These are phyloP conservation scores for Rugalucina vietnamica DNA, from an alignment of 2,888 invertebrate genomes.

Conservation along the genomic window DNA sequence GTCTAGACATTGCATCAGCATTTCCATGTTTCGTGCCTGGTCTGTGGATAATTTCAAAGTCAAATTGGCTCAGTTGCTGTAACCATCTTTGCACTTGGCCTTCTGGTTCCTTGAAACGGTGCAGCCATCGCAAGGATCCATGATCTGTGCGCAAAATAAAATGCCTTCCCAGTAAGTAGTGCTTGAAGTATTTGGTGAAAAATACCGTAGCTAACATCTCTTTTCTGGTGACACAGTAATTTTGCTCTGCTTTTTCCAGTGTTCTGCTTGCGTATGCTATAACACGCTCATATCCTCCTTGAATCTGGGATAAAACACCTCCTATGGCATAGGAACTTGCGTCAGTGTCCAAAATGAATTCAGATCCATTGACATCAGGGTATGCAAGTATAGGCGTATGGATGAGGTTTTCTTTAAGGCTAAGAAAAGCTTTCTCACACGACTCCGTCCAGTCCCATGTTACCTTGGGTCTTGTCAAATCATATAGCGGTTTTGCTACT, in stretches of 20 bases:
- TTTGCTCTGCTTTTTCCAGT: conserved; percentile 35
- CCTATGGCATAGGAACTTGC: conserved; percentile 60
- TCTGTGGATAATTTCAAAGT: conserved; percentile 47
- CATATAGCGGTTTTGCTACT: conserved; percentile 36
- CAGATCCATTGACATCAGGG: conserved; percentile 38
- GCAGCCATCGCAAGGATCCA: conserved; percentile 52
- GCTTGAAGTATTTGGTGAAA: conserved; percentile 60
- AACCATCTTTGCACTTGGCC: conserved; percentile 53
- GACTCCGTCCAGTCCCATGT: conserved; percentile 43
- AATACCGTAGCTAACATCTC: conserved; percentile 60
- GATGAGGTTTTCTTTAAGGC: conserved; percentile 21
- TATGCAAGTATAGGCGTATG: conserved; percentile 46
- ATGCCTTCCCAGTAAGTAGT: conserved; percentile 57
- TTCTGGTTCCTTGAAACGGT: conserved; percentile 51
- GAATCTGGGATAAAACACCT: conserved; percentile 56
- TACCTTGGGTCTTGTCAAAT: conserved; percentile 32
- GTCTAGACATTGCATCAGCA: conserved; percentile 44
- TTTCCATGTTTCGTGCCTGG: conserved; percentile 38
- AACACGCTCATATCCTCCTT: conserved; percentile 59
- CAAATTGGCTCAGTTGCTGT: conserved; percentile 44
- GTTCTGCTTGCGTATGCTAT: conserved; percentile 52
- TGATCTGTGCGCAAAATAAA: conserved; percentile 61
- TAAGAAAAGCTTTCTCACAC: conserved; percentile 31
- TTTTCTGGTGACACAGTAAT: conserved; percentile 53
- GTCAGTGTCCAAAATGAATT: conserved; percentile 63